Evolutionary conservation across 2,888 invertebrate species (phyloP).

Genomic region (Rotaria sp.): DNA sequence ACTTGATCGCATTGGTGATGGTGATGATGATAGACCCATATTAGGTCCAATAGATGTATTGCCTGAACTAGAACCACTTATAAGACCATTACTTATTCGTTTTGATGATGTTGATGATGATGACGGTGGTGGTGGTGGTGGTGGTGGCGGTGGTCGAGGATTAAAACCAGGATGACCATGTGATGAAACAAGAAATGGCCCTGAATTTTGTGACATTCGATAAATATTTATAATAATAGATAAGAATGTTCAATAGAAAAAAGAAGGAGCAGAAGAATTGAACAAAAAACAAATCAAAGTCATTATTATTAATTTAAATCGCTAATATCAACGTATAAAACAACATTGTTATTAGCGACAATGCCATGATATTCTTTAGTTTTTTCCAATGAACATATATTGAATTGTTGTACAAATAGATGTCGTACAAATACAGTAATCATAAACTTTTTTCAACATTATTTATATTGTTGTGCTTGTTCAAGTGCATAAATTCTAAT

Average conservation of each 20-base stretch:
- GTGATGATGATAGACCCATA: not conserved
- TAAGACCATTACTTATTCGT: not conserved
- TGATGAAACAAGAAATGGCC: slow-evolving; percentile 3
- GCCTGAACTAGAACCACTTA: not conserved
- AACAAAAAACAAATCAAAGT: not conserved
- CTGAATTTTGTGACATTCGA: not conserved
- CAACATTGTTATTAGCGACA: not conserved
- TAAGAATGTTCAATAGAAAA: not conserved
- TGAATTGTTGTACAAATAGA: not conserved
- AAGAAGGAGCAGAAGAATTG: not conserved
- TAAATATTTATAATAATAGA: not conserved
- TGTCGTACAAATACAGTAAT: not conserved
- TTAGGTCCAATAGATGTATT: not conserved
- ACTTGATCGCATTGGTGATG: not conserved
- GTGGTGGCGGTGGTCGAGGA: not conserved
- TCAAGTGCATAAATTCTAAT: not conserved
- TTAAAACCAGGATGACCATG: slow-evolving; percentile 6
- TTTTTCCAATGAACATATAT: not conserved
- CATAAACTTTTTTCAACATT: too few relatives aligned
- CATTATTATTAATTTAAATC: not conserved
- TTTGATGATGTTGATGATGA: not conserved
- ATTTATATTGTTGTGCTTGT: not conserved
- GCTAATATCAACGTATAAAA: not conserved
- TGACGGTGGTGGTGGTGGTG: not conserved
- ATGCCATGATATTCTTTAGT: not conserved